These are phyloP conservation scores for Drosophila kokeensis DNA, from an alignment of 2,888 invertebrate species.

Conservation along the genomic window DNA sequence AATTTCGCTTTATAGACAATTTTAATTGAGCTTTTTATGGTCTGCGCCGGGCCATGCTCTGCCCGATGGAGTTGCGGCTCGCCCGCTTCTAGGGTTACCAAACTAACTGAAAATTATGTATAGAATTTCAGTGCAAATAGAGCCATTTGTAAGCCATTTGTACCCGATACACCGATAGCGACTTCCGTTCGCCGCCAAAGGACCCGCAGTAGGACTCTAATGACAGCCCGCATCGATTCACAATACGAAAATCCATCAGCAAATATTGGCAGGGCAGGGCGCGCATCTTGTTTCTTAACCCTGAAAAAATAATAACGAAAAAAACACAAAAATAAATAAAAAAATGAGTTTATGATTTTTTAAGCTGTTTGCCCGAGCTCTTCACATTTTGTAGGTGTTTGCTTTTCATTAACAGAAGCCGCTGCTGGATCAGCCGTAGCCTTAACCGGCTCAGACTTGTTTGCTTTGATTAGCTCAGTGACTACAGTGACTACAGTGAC, in stretches of 20 bases:
- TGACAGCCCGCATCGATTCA: constrained; percentile 28
- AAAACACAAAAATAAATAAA: constrained; percentile 3
- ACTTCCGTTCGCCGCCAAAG: constrained; percentile 52
- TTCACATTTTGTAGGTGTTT: constrained; percentile 70
- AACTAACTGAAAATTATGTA: constrained; percentile 33
- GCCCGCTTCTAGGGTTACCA: constrained; percentile 13
- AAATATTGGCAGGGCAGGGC: constrained; percentile 62
- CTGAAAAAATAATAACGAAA: neutral
- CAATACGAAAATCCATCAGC: constrained; percentile 63
- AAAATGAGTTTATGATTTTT: constrained; percentile 74
- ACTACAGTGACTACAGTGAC: constrained; percentile 63
- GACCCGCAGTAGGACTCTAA: constrained; percentile 52
- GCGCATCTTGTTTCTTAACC: constrained; percentile 35
- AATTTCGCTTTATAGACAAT: constrained; percentile 82
- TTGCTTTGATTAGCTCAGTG: constrained; percentile 70
- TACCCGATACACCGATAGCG: constrained; percentile 49
- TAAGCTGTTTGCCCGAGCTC: constrained; percentile 74
- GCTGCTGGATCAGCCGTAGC: constrained; percentile 26
- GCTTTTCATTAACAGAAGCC: constrained; percentile 77
- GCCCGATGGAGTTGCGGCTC: neutral
- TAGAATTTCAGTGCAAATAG: constrained; percentile 69
- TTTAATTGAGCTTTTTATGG: constrained; percentile 85
- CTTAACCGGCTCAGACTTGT: constrained; percentile 32
- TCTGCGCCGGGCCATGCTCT: constrained; percentile 14
- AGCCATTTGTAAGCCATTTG: constrained; percentile 74